Conservation (phyloP, 2,113 vertebrate genomes). For the Brienomyrus longianalis region DNA sequence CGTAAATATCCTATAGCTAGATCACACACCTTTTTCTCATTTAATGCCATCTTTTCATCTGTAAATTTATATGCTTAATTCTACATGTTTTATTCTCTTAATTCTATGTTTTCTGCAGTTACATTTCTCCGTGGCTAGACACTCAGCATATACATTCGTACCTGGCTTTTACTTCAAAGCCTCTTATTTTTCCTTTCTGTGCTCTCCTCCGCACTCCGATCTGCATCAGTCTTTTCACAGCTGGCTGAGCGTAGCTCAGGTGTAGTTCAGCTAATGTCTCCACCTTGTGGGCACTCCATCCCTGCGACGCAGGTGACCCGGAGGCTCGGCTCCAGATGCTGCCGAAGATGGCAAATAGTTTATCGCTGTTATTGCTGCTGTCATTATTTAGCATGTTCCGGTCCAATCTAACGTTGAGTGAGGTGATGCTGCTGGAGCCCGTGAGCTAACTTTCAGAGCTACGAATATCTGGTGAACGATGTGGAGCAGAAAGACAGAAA, state of each 20-base stretch:
- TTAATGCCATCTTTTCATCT: background rate
- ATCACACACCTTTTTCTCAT: background rate
- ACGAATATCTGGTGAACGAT: background rate
- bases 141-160: background rate
- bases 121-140: background rate
- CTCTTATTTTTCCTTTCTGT: background rate
- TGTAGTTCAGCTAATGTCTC: slow-evolving; percentile 57
- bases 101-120: background rate
- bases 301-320: background rate
- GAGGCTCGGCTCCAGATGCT: background rate
- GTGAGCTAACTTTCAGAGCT: background rate
- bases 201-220: background rate
- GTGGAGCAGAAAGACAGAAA: background rate
- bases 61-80: background rate
- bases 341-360: background rate
- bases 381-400: background rate
- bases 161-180: background rate
- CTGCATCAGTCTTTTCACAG: background rate
- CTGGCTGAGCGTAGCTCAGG: background rate
- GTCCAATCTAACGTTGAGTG: background rate
- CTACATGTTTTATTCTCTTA: background rate
- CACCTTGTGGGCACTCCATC: slow-evolving; percentile 63
- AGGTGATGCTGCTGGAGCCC: background rate
- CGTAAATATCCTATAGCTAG: background rate
- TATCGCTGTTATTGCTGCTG: background rate